phyloP scores from a whole-genome alignment of 1,140 invertebrate species.

The Drosophila santomea region DNA sequence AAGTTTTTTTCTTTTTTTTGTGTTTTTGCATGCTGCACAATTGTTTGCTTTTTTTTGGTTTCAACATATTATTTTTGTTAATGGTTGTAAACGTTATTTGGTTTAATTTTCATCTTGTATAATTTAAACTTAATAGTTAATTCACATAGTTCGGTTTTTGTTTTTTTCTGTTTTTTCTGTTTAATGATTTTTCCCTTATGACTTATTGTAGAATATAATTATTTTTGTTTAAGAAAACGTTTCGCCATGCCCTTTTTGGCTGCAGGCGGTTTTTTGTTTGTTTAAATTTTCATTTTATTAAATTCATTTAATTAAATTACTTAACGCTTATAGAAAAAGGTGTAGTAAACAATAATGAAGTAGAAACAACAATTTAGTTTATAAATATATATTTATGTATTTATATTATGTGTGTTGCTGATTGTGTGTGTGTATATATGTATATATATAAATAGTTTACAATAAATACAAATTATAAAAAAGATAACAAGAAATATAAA shows the following conservation, averaged over 20 bases:
- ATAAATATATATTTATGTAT: slow-evolving; percentile 62
- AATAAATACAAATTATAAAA: slow-evolving; percentile 70
- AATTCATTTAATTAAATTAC: slow-evolving; percentile 78
- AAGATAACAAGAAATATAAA: slow-evolving; percentile 60
- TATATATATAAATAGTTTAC: slow-evolving; percentile 54
- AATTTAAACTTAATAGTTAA: slow-evolving; percentile 76
- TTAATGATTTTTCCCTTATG: slow-evolving; percentile 48
- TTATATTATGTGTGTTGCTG: slow-evolving; percentile 58
- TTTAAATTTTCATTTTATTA: slow-evolving; percentile 59
- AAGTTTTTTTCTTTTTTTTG: slow-evolving; percentile 6
- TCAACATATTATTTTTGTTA: slow-evolving; percentile 47
- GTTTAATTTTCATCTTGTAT: slow-evolving; percentile 44
- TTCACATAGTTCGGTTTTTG: slow-evolving; percentile 64
- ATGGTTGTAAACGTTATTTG: slow-evolving; percentile 44
- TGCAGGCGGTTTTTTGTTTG: slow-evolving; percentile 26
- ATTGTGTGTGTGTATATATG: slow-evolving; percentile 35
- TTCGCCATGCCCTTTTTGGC: slow-evolving; percentile 39
- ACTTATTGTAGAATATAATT: slow-evolving; percentile 66
- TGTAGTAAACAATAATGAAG: slow-evolving; percentile 69
- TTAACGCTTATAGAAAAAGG: slow-evolving; percentile 68
- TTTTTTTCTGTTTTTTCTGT: slow-evolving; percentile 23
- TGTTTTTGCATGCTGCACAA: slow-evolving; percentile 33
- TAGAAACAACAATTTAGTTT: slow-evolving; percentile 78
- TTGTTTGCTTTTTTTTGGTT: slow-evolving; percentile 24
- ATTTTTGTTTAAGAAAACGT: slow-evolving; percentile 71